Percentiles rank a stretch among this genome's conserved stretches.
phyloP scores from a whole-genome alignment of 2,113 vertebrate genomes.

The Brachionichthys hirsutus region DNA sequence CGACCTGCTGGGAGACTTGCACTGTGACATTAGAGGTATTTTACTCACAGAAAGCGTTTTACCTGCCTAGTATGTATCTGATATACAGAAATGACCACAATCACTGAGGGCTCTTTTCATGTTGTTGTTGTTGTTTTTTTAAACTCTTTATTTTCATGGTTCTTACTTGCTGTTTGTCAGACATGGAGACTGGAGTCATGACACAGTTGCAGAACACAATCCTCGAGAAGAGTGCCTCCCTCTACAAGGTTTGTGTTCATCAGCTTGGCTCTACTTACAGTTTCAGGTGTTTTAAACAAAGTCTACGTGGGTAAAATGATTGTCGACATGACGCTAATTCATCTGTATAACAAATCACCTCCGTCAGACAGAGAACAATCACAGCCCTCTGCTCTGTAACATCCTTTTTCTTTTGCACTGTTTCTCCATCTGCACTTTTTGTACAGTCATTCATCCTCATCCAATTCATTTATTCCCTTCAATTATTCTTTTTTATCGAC shows the following conservation, averaged over 20 bases:
- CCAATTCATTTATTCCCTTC: too few species aligned
- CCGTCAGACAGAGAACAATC: too few species aligned
- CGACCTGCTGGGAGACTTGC: conserved; percentile 87
- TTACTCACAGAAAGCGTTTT: background rate
- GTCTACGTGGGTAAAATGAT: conserved; percentile 12
- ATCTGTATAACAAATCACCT: too few species aligned
- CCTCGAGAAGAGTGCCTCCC: conserved; percentile 81
- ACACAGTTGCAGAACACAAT: conserved; percentile 86
- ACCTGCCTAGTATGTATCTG: background rate
- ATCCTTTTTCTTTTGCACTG: too few species aligned
- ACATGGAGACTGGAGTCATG: conserved; percentile 92
- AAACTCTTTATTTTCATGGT: background rate
- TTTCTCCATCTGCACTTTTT: too few species aligned
- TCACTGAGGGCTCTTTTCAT: background rate
- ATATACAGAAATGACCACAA: background rate
- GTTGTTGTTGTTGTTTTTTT: too few species aligned
- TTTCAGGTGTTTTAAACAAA: conserved; percentile 18
- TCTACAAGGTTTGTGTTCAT: conserved; percentile 71
- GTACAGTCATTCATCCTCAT: too few species aligned
- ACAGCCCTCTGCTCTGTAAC: too few species aligned
- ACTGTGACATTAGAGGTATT: conserved; percentile 87
- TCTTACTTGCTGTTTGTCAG: conserved; percentile 63
- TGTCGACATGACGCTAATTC: conserved; percentile 11
- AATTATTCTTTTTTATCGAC: too few species aligned
- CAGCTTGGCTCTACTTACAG: background rate